These are phyloP conservation scores for Lasioglossum baleicum DNA, from an alignment of 1,140 invertebrate genomes.

Conservation along the genomic window DNA sequence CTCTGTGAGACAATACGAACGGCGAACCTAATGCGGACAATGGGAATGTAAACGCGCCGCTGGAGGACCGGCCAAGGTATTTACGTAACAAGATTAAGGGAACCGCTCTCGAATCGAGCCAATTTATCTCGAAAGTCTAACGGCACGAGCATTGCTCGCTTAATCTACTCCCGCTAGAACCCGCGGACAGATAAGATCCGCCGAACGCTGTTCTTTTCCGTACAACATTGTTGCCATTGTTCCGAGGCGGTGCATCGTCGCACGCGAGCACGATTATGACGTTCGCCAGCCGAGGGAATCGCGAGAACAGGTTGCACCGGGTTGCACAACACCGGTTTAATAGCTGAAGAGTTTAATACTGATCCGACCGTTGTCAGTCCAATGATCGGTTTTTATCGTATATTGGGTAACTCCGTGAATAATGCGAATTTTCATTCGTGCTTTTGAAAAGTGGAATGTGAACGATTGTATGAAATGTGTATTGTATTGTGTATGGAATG, in stretches of 20 bases:
- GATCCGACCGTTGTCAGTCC: no score
- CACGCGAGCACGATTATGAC: not conserved
- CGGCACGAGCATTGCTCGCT: conserved; percentile 29
- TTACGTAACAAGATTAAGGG: conserved; percentile 45
- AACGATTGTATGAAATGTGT: no score
- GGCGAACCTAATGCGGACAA: not conserved
- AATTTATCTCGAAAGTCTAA: conserved; percentile 46
- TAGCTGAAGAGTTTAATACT: no score
- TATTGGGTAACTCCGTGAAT: no score
- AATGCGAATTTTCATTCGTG: no score
- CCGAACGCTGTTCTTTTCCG: conserved; percentile 34
- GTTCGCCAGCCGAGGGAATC: no score
- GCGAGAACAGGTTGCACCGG: no score
- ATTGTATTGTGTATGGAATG: no score
- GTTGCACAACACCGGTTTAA: no score
- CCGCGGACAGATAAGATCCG: conserved; percentile 32
- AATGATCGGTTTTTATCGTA: no score
- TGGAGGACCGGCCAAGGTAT: conserved; percentile 12
- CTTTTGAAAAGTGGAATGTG: no score
- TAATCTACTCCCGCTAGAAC: conserved; percentile 38
- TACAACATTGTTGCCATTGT: not conserved
- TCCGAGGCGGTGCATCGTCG: not conserved
- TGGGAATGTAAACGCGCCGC: not conserved
- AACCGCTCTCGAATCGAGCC: conserved; percentile 17
- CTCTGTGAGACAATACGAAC: not conserved